Conservation (phyloP, 2,797 vertebrate species). For the Hyperoplus lanceolatus region DNA sequence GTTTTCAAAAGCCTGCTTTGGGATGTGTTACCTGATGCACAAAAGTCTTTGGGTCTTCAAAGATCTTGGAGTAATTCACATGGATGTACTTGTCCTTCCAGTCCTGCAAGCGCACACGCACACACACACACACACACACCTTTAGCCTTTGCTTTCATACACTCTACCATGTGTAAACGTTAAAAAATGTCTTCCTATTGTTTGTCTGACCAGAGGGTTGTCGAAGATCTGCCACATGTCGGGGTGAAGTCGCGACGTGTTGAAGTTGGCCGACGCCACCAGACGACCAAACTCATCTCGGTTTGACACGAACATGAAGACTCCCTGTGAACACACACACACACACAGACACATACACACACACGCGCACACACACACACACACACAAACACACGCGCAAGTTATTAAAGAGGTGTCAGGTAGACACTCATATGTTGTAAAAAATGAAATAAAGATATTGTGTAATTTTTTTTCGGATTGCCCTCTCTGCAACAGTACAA, state of each 20-base stretch:
- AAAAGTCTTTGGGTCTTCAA: conserved; percentile 79
- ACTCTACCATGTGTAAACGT: background rate
- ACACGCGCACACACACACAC: too few relatives aligned
- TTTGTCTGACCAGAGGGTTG: conserved; percentile 87
- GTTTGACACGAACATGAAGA: conserved; percentile 92
- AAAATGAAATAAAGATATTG: too few relatives aligned
- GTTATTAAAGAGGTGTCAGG: too few relatives aligned
- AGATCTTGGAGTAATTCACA: conserved; percentile 89
- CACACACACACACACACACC: background rate
- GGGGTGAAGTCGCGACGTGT: conserved; percentile 87
- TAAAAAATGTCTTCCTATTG: background rate
- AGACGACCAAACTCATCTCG: conserved; percentile 90
- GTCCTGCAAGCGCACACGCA: conserved; percentile 82
- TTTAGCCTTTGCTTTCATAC: background rate
- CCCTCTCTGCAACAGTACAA: too few relatives aligned
- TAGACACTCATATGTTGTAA: too few relatives aligned
- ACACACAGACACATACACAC: too few relatives aligned
- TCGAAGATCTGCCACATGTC: conserved; percentile 96
- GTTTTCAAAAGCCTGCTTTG: background rate
- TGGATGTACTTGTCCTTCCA: conserved; percentile 92
- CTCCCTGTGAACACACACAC: conserved; percentile 77
- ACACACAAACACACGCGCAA: too few relatives aligned
- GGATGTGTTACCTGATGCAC: conserved; percentile 85
- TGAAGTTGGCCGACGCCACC: conserved; percentile 86
- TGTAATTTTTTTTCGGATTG: too few relatives aligned